These are phyloP conservation scores for Girardinus metallicus DNA, from an alignment of 2,797 vertebrate genomes.

Conservation along the genomic window DNA sequence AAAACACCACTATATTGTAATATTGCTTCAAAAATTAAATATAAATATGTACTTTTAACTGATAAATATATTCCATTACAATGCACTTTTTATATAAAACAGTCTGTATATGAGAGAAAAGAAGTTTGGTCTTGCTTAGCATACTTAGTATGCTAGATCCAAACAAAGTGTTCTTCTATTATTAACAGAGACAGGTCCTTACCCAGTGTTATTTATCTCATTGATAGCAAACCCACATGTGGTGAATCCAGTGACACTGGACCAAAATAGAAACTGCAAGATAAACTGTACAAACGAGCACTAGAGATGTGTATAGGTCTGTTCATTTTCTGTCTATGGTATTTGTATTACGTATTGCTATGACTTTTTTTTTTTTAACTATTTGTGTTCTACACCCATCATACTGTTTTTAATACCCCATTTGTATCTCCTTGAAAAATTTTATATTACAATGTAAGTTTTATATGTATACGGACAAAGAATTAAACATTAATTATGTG, in stretches of 20 bases:
- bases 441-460: slow-evolving; percentile 71
- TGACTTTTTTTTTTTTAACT: slow-evolving; percentile 53
- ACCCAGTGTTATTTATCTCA: slow-evolving; percentile 77
- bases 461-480: slow-evolving; percentile 76
- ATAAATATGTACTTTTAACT: slow-evolving; percentile 81
- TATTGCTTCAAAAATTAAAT: slow-evolving; percentile 75
- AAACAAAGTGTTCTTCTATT: slow-evolving; percentile 61
- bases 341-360: slow-evolving; percentile 66
- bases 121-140: slow-evolving; percentile 72
- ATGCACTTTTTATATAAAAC: slow-evolving; percentile 80
- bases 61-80: slow-evolving; percentile 77
- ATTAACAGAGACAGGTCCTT: slow-evolving; percentile 61
- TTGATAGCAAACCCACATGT: slow-evolving; percentile 38
- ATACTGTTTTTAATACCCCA: slow-evolving; percentile 54
- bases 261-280: slow-evolving; percentile 64
- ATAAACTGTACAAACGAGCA: slow-evolving; percentile 56
- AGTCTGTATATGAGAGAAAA: slow-evolving; percentile 84
- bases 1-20: slow-evolving; percentile 69
- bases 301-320: slow-evolving; percentile 64
- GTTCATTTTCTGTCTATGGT: slow-evolving; percentile 57
- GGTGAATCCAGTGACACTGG: slow-evolving; percentile 52
- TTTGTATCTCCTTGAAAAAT: slow-evolving; percentile 61
- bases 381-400: slow-evolving; percentile 50
- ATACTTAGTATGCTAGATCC: slow-evolving; percentile 65
- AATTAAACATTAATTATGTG: slow-evolving; percentile 75